Evolutionary conservation across 1,140 invertebrate genomes (phyloP).

Genomic region (Ladona fulva): DNA sequence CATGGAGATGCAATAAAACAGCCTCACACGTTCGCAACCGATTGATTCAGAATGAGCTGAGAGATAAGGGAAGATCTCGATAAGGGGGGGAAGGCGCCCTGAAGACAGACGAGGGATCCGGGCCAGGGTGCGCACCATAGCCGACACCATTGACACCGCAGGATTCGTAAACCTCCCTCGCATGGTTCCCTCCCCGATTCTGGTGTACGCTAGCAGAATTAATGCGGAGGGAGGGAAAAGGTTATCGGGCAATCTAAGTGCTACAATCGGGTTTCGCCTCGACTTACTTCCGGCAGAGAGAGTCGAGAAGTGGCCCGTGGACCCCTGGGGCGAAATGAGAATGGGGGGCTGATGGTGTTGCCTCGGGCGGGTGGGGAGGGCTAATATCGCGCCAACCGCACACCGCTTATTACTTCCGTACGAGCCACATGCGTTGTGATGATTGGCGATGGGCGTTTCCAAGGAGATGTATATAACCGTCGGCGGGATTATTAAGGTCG

Average conservation of each 20-base stretch:
- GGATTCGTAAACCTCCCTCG: background rate
- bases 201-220: background rate
- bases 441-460: too few relatives aligned
- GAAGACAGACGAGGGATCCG: too few relatives aligned
- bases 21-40: too few relatives aligned
- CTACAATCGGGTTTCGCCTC: background rate
- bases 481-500: too few relatives aligned
- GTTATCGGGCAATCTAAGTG: background rate
- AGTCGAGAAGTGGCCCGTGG: background rate
- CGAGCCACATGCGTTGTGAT: too few relatives aligned
- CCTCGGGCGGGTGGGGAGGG: background rate
- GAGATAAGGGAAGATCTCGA: too few relatives aligned
- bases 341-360: background rate
- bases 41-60: too few relatives aligned
- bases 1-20: too few relatives aligned
- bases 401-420: background rate
- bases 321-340: background rate
- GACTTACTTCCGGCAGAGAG: background rate
- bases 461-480: too few relatives aligned
- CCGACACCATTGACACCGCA: too few relatives aligned
- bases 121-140: too few relatives aligned
- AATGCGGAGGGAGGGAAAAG: background rate
- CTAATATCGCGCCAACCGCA: background rate
- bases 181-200: background rate
- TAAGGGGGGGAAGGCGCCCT: too few relatives aligned